phyloP scores from a whole-genome alignment of 2,888 invertebrate genomes.

The Dromius quadrimaculatus region DNA sequence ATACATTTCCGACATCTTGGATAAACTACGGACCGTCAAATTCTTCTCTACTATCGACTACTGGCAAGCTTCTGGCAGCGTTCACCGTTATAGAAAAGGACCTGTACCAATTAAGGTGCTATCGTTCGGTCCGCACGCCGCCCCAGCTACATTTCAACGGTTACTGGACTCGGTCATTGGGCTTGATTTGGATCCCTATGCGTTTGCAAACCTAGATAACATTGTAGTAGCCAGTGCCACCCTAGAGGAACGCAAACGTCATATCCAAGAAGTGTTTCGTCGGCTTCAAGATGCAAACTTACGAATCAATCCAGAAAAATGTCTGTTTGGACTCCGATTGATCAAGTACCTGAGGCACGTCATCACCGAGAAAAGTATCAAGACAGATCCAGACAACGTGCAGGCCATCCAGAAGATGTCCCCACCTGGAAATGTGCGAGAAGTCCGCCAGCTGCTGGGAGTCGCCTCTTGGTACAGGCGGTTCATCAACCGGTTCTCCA shows the following conservation, averaged over 20 bases:
- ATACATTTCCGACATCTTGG: constrained; percentile 56
- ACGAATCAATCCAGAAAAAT: constrained; percentile 56
- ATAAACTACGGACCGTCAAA: constrained; percentile 56
- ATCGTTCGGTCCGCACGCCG: constrained; percentile 59
- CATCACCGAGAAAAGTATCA: constrained; percentile 40
- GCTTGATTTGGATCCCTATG: constrained; percentile 55
- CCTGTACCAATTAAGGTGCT: constrained; percentile 58
- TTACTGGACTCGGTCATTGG: constrained; percentile 56
- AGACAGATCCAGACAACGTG: constrained; percentile 47
- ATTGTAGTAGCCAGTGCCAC: constrained; percentile 54
- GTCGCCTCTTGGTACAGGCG: constrained; percentile 35
- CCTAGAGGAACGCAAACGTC: constrained; percentile 54
- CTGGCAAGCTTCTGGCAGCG: constrained; percentile 59
- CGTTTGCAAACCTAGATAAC: constrained; percentile 57
- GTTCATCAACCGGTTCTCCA: background rate
- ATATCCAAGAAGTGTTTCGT: constrained; percentile 53
- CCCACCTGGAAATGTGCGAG: constrained; percentile 27
- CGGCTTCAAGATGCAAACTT: constrained; percentile 55
- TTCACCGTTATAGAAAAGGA: constrained; percentile 58
- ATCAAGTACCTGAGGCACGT: constrained; percentile 55
- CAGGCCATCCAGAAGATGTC: constrained; percentile 52
- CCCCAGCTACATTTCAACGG: constrained; percentile 55
- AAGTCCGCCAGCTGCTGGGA: constrained; percentile 51
- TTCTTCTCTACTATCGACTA: constrained; percentile 58
- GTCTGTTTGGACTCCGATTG: constrained; percentile 53